Evolutionary conservation across 2,888 invertebrate species (phyloP).

Genomic region (Arge pagana): DNA sequence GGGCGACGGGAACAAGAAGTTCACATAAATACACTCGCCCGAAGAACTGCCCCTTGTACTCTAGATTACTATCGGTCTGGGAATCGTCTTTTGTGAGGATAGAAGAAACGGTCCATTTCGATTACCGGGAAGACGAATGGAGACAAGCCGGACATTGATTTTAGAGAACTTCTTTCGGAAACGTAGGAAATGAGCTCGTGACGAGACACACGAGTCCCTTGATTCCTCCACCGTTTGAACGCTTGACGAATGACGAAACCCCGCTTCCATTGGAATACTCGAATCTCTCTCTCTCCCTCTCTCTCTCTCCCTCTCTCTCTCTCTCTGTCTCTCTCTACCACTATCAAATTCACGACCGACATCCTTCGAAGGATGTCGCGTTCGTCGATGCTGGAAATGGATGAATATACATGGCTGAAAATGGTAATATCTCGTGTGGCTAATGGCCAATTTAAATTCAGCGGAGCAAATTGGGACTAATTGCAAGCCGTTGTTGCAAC

Average conservation of each 20-base stretch:
- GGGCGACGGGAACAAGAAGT: slow-evolving; percentile 17
- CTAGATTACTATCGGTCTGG: slow-evolving; percentile 35
- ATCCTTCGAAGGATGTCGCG: background rate
- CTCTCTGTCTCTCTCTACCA: too few relatives aligned
- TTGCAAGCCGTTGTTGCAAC: slow-evolving; percentile 11
- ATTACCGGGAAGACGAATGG: slow-evolving; percentile 35
- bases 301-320: too few relatives aligned
- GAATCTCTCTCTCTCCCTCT: too few relatives aligned
- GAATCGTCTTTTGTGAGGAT: slow-evolving; percentile 32
- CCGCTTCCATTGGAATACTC: too few relatives aligned
- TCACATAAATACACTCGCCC: slow-evolving; percentile 23
- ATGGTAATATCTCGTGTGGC: background rate
- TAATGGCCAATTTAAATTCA: slow-evolving; percentile 19
- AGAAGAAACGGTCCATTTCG: slow-evolving; percentile 35
- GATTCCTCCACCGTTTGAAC: too few relatives aligned
- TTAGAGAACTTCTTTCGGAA: slow-evolving; percentile 31
- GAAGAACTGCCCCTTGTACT: slow-evolving; percentile 34
- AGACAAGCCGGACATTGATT: slow-evolving; percentile 38
- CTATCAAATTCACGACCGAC: too few relatives aligned
- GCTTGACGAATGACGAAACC: too few relatives aligned
- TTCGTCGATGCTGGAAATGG: background rate
- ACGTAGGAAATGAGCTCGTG: too few relatives aligned
- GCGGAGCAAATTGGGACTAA: slow-evolving; percentile 18
- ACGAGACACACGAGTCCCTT: too few relatives aligned
- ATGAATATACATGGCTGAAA: slow-evolving; percentile 7